These are phyloP conservation scores for Lingula anatina DNA, from an alignment of 2,888 invertebrate species.

Conservation along the genomic window DNA sequence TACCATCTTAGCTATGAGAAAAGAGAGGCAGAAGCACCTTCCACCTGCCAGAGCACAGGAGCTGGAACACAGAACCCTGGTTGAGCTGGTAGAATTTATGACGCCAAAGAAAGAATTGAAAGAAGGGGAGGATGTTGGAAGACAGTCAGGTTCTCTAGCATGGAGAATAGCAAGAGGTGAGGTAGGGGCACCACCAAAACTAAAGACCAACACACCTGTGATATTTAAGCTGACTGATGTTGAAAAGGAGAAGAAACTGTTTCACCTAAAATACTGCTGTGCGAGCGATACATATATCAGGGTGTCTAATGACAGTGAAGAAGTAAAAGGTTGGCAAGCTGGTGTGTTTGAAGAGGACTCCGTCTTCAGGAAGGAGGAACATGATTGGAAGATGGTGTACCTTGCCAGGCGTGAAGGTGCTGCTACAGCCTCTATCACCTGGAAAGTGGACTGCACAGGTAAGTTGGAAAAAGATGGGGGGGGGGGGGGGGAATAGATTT, in stretches of 20 bases:
- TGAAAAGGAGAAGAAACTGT: constrained; percentile 32
- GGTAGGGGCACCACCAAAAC: constrained; percentile 44
- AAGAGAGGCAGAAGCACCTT: constrained; percentile 24
- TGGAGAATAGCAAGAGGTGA: constrained; percentile 84
- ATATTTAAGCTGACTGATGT: constrained; percentile 35
- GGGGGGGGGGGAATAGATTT: no score
- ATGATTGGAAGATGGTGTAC: constrained; percentile 90
- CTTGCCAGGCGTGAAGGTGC: constrained; percentile 63
- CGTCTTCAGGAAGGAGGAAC: constrained; percentile 78
- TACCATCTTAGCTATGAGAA: constrained; percentile 29
- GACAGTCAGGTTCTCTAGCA: constrained; percentile 74
- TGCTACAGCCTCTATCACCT: constrained; percentile 59
- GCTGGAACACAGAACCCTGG: constrained; percentile 42
- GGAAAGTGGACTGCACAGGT: constrained; percentile 65
- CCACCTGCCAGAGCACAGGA: constrained; percentile 21
- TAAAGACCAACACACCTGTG: constrained; percentile 10
- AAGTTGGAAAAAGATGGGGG: no score
- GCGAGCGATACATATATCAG: constrained; percentile 60
- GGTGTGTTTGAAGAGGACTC: constrained; percentile 62
- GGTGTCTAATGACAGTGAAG: constrained; percentile 20
- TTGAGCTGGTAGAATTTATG: constrained; percentile 71
- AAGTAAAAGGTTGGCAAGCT: constrained; percentile 62
- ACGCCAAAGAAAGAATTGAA: constrained; percentile 50
- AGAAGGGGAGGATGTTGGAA: constrained; percentile 63
- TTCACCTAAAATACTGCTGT: constrained; percentile 58